Evolutionary conservation across 2,113 vertebrate species (phyloP), one percentile per base, ranked within the genome.

Genomic region (Indicator maculatus): DNA sequence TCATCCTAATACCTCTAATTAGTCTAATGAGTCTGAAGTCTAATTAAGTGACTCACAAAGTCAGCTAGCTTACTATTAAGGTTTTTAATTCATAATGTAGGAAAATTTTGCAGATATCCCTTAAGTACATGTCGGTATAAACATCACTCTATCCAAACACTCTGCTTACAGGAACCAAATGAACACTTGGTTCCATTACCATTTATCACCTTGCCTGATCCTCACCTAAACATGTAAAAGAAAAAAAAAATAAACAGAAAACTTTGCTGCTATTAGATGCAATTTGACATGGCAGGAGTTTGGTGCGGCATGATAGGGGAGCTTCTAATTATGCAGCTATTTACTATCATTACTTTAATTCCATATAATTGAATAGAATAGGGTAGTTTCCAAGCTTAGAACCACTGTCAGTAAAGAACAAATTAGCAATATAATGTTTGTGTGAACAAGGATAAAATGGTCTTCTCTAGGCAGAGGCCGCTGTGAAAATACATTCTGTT

Each of bases 321-420:
- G 11, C 53, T 94, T 89, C 50, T 96, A 95, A 97, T 91, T 89
- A 92, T 66, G 36, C 27, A 82, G 41, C 28, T 96, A 92, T 93
- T 89, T 91, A 59, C 23, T 36, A 23, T 59, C 53, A 96, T 91
- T 92, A 85, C 72, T 91, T 93, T 94, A 96, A 94, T 96, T 95
- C 66, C 79, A 55, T 69, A 52, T 50, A 95, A 91, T 11, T 15
- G 73, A 93, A 86, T 64, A 64, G 41, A 89, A 93, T 80, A 76
- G 58, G 83, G 63, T 93, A 79, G 92, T 96, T 97, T 97, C 89
- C 82, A 96, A 97, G 88, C 71, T 92, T 91, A 94, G 94, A 94
- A 36, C n/a, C 27, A 24, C 64, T 88, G 41, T 75, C 93, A 80
- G 59, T 75, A 80, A 90, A 95, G 90, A 91, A 95, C 79, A 33